phyloP scores from a whole-genome alignment of 1,140 invertebrate genomes.

The Drosophila subobscura region DNA sequence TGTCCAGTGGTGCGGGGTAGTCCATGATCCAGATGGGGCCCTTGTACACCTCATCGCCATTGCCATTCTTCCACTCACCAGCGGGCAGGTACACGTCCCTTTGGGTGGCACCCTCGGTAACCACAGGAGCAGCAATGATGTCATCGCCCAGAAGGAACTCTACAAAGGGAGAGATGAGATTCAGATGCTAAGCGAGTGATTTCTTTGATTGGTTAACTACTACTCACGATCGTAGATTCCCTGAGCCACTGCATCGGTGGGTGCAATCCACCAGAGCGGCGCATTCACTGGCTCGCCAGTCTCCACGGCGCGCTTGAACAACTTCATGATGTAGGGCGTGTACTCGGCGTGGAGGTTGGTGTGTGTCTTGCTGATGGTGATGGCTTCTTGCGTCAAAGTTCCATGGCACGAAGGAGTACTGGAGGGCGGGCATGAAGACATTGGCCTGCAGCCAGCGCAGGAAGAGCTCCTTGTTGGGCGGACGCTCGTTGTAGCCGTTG shows the following conservation, averaged over 20 bases:
- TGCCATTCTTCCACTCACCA: constrained; percentile 88
- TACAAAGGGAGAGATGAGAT: constrained; percentile 69
- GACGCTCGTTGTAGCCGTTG: constrained; percentile 88
- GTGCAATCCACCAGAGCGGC: constrained; percentile 96
- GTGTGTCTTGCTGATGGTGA: constrained; percentile 87
- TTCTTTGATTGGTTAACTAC: not conserved
- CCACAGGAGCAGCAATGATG: constrained; percentile 93
- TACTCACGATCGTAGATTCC: constrained; percentile 87
- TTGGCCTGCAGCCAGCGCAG: constrained; percentile 95
- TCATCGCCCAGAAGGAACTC: constrained; percentile 93
- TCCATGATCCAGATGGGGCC: constrained; percentile 88
- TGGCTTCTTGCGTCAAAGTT: constrained; percentile 90
- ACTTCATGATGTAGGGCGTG: constrained; percentile 86
- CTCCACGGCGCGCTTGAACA: constrained; percentile 86
- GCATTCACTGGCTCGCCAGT: constrained; percentile 91
- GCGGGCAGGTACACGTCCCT: constrained; percentile 91
- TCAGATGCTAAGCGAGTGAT: not conserved
- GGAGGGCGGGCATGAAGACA: constrained; percentile 93
- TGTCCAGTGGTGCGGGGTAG: constrained; percentile 87
- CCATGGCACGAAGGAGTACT: constrained; percentile 96
- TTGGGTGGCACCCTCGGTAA: constrained; percentile 86
- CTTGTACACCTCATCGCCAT: constrained; percentile 79
- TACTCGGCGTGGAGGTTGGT: constrained; percentile 89
- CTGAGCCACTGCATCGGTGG: constrained; percentile 87
- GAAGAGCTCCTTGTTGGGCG: constrained; percentile 91